Percentiles rank a stretch among this genome's conserved stretches.
These are phyloP conservation scores for Corythornis cristatus DNA, from an alignment of 2,113 vertebrate genomes.

Conservation along the genomic window DNA sequence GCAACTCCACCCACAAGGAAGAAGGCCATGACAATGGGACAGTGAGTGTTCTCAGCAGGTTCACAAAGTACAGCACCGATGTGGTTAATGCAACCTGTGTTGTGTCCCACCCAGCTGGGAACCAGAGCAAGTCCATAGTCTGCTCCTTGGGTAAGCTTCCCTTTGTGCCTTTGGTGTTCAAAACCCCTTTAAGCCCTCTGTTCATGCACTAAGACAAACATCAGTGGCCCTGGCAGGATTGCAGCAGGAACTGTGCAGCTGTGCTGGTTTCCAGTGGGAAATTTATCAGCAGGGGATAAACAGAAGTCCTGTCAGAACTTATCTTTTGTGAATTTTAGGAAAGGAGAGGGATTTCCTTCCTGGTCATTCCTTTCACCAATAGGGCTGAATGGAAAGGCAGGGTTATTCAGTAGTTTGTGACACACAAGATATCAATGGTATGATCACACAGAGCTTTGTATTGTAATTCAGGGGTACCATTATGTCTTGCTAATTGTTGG, in stretches of 20 bases:
- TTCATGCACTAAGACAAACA: neutral
- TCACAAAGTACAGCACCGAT: neutral
- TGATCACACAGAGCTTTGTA: neutral
- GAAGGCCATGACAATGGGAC: too few relatives aligned
- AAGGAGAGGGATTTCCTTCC: neutral
- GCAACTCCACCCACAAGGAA: too few relatives aligned
- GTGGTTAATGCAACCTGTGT: neutral
- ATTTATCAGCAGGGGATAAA: accelerated
- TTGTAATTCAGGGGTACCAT: neutral
- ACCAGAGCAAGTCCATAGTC: neutral
- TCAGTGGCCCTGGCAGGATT: neutral
- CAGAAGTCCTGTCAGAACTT: neutral
- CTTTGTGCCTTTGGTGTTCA: accelerated
- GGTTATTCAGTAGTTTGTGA: neutral
- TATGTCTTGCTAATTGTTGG: neutral
- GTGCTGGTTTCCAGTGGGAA: neutral
- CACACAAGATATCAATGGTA: neutral
- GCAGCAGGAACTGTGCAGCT: neutral
- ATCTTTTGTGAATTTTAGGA: neutral
- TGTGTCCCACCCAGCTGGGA: neutral
- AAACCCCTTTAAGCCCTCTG: neutral
- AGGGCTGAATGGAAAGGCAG: neutral
- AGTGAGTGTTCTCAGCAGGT: too few relatives aligned
- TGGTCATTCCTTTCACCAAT: neutral
- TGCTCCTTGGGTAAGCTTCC: neutral